phyloP scores from a whole-genome alignment of 2,113 vertebrate species.

The Delphinapterus leucas region DNA sequence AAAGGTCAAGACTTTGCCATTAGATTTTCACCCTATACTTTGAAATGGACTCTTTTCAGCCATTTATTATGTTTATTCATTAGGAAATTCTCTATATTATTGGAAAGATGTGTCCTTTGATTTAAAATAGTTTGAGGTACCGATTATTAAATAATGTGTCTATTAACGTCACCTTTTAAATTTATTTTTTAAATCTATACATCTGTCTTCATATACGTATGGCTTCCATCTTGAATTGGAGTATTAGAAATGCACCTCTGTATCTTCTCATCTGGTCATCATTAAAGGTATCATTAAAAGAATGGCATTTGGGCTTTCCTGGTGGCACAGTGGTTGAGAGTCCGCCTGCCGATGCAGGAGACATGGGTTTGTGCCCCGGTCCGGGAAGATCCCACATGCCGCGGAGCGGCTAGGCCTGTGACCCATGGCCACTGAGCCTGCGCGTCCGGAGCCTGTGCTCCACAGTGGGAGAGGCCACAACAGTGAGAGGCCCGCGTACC shows the following conservation, averaged over 20 bases:
- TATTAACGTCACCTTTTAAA: background rate
- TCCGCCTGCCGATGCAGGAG: too few species aligned
- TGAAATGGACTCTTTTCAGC: conserved; percentile 28
- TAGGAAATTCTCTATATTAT: background rate
- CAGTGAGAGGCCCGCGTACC: too few species aligned
- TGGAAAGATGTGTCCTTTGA: background rate
- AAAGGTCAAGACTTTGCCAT: conserved; percentile 62
- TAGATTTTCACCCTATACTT: background rate
- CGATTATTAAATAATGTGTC: background rate
- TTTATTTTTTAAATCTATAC: background rate
- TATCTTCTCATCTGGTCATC: background rate
- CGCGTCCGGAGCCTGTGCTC: too few species aligned
- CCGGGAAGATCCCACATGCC: too few species aligned
- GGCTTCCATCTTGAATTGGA: background rate
- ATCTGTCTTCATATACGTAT: background rate
- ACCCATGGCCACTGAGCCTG: too few species aligned
- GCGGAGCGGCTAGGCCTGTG: too few species aligned
- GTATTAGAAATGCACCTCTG: background rate
- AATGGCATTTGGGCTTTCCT: background rate
- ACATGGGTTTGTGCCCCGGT: too few species aligned
- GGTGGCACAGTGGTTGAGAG: too few species aligned
- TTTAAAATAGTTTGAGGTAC: background rate
- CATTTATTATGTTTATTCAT: conserved; percentile 47
- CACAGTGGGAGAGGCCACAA: too few species aligned
- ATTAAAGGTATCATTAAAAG: background rate